phyloP scores from a whole-genome alignment of 2,888 invertebrate species.

The Parthenolecanium corni region DNA sequence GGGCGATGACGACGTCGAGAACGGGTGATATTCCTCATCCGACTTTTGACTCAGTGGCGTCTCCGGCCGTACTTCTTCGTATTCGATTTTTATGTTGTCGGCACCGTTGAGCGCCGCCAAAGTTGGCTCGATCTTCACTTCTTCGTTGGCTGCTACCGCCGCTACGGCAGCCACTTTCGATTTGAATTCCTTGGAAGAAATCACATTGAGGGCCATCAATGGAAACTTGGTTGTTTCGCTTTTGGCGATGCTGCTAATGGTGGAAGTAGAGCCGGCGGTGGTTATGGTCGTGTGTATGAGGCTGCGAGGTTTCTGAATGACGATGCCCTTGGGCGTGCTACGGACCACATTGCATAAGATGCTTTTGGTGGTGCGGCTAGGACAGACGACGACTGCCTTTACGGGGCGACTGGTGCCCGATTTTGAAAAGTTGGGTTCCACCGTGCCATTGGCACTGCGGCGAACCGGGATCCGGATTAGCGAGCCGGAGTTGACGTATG shows the following conservation, averaged over 20 bases:
- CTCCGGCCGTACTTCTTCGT: conserved; percentile 34
- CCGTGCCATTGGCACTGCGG: not conserved
- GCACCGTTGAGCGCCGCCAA: not conserved
- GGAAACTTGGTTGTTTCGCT: not conserved
- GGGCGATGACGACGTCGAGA: not conserved
- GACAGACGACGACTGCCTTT: conserved; percentile 16
- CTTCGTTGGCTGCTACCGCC: not conserved
- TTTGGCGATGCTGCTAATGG: conserved; percentile 12
- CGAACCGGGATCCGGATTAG: conserved; percentile 7
- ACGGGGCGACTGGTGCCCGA: conserved; percentile 2
- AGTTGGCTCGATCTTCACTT: not conserved
- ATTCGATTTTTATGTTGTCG: conserved; percentile 4
- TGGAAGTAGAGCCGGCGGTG: not conserved
- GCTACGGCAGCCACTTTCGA: not conserved
- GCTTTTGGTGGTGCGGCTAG: conserved; percentile 14
- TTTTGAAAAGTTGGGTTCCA: conserved; percentile 6
- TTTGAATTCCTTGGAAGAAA: not conserved
- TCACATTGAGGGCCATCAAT: not conserved
- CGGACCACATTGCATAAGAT: conserved; percentile 23
- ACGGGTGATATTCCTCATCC: conserved; percentile 19
- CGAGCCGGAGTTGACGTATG: not conserved
- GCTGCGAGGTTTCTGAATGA: conserved; percentile 16
- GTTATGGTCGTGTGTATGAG: not conserved
- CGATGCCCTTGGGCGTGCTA: conserved; percentile 6
- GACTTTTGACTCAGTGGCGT: conserved; percentile 37